A percentile compares a stretch with the other conserved stretches of the same genome.
phyloP scores from a whole-genome alignment of 2,113 vertebrate species.

The Rhea americana region DNA sequence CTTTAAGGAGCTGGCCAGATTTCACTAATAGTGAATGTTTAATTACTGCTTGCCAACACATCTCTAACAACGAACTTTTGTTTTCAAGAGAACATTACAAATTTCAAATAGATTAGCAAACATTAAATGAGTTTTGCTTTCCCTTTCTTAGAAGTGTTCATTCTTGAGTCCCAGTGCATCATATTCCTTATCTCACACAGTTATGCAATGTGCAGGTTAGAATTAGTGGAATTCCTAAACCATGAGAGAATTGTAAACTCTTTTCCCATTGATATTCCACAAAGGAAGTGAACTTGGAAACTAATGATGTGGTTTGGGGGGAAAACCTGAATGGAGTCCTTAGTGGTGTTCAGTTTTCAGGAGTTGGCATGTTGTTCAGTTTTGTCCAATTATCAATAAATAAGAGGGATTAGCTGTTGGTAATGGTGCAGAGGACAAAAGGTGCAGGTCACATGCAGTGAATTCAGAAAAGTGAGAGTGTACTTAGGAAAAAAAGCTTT shows the following conservation, averaged over 20 bases:
- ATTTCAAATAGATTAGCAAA: slow-evolving; percentile 34
- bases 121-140: neutral
- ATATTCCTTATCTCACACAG: slow-evolving; percentile 53
- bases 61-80: neutral
- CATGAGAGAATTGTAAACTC: slow-evolving; percentile 76
- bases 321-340: slow-evolving; percentile 75
- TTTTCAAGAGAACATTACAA: slow-evolving; percentile 9
- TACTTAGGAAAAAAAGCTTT: slow-evolving; percentile 71
- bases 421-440: slow-evolving; percentile 78
- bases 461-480: slow-evolving; percentile 80
- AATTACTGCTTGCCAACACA: slow-evolving; percentile 12
- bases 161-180: slow-evolving; percentile 17
- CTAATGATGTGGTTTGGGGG: slow-evolving; percentile 67
- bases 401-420: slow-evolving; percentile 81
- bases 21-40: slow-evolving; percentile 45
- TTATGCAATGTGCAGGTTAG: slow-evolving; percentile 67
- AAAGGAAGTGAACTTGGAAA: slow-evolving; percentile 81
- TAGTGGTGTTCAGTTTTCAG: slow-evolving; percentile 68
- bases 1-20: slow-evolving; percentile 6
- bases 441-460: slow-evolving; percentile 77
- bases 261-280: slow-evolving; percentile 77
- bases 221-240: slow-evolving; percentile 78
- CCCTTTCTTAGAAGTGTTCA: slow-evolving; percentile 30
- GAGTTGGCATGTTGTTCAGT: slow-evolving; percentile 78
- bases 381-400: slow-evolving; percentile 84